Evolutionary conservation across 2,113 vertebrate species (phyloP).

Genomic region (Notothenia rossii): DNA sequence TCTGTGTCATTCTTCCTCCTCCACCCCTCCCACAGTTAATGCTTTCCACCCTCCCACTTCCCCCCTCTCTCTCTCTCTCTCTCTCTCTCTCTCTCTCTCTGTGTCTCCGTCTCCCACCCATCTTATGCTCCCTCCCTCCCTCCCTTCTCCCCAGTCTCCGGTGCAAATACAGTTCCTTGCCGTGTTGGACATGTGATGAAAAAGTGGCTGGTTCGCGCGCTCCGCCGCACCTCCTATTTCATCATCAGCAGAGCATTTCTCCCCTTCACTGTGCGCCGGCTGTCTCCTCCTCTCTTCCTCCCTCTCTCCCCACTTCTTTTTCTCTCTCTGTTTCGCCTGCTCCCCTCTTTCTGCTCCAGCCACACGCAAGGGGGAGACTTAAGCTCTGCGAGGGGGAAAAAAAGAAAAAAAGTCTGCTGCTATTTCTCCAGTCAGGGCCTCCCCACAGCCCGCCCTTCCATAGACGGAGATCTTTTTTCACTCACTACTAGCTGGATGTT

Average conservation of each 20-base stretch:
- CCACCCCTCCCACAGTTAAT: slow-evolving; percentile 70
- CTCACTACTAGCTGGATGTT: slow-evolving; percentile 86
- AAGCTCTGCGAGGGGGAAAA: slow-evolving; percentile 70
- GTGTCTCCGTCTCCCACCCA: slow-evolving; percentile 59
- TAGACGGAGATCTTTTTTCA: slow-evolving; percentile 83
- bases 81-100: slow-evolving; percentile 63
- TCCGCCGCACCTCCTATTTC: slow-evolving; percentile 87
- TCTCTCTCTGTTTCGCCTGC: slow-evolving; percentile 73
- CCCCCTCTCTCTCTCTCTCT: slow-evolving; percentile 56
- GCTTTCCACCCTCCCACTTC: slow-evolving; percentile 68
- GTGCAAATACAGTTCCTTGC: slow-evolving; percentile 82
- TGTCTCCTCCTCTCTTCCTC: slow-evolving; percentile 65
- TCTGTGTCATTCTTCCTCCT: slow-evolving; percentile 78
- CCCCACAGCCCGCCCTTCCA: slow-evolving; percentile 89
- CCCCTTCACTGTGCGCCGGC: slow-evolving; percentile 77
- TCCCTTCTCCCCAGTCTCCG: slow-evolving; percentile 69
- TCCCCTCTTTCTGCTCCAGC: slow-evolving; percentile 84
- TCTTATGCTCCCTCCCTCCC: slow-evolving; percentile 63
- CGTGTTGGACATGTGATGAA: slow-evolving; percentile 85
- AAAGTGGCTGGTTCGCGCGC: slow-evolving; percentile 82
- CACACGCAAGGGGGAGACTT: slow-evolving; percentile 86
- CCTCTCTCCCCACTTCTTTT: slow-evolving; percentile 68
- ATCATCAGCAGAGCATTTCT: slow-evolving; percentile 85
- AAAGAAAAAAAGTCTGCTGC: slow-evolving; percentile 75
- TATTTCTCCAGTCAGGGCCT: slow-evolving; percentile 90